These are phyloP conservation scores for Protobothrops mucrosquamatus DNA, from an alignment of 2,113 vertebrate species.

Conservation along the genomic window DNA sequence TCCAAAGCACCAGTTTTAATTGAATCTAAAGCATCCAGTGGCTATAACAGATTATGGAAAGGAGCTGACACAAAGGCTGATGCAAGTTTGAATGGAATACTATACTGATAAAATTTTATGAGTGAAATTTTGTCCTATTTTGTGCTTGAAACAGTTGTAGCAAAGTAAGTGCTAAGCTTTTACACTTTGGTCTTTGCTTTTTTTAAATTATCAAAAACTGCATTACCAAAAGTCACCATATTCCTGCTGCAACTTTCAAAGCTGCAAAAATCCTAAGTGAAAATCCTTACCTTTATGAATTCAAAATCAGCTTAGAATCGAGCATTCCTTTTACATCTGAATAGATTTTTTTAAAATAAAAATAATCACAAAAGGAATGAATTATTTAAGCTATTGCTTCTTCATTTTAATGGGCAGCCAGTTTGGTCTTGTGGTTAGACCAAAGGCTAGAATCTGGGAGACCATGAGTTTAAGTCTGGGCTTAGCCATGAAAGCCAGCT, in stretches of 20 bases:
- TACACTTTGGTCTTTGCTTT: background rate
- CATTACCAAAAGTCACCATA: background rate
- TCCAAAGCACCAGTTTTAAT: background rate
- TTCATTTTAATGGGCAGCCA: background rate
- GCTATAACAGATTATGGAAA: background rate
- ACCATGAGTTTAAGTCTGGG: background rate
- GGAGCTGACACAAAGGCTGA: background rate
- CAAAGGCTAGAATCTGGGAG: background rate
- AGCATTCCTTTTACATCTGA: background rate
- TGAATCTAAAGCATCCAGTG: background rate
- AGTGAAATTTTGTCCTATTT: background rate
- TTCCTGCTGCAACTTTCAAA: background rate
- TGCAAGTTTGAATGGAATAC: background rate
- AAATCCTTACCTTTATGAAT: background rate
- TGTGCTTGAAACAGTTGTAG: background rate
- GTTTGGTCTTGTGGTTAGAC: background rate
- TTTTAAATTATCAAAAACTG: background rate
- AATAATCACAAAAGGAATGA: background rate
- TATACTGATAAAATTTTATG: background rate
- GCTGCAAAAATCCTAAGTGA: background rate
- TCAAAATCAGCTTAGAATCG: background rate
- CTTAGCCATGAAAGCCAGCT: background rate
- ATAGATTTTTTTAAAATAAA: background rate
- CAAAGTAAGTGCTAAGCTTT: background rate
- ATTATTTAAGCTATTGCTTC: background rate